Base-by-base conservation (phyloP, 1,140 invertebrate genomes). In the Habropoda laboriosa region DNA sequence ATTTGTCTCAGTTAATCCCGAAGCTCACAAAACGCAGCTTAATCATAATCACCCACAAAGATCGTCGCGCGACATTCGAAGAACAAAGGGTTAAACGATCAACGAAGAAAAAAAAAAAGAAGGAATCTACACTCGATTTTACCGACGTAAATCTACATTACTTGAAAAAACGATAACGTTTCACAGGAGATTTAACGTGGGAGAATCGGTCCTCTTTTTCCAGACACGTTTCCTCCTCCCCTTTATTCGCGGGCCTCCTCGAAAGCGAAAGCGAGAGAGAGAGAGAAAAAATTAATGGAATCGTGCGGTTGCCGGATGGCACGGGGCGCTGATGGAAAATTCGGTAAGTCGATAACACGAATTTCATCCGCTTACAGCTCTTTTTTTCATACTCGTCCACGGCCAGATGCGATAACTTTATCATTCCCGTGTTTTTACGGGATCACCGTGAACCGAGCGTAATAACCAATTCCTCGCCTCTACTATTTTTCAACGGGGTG, bases 341-440 rank as follows among this genome's bases (percentile, higher is more conserved):
- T 61, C n/a, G 58, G 35, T 38, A 58, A 58, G 30, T 58, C 57
- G 30, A 61, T 61, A n/a, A 40, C n/a, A 32, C 12, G 18, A 61
- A 61, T 40, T 24, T 40, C 58, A 60, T 60, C 58, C 58, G 57
- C 18, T 60, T 60, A 38, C 21, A 35, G 32, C 12, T 35, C 32
- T 32, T 35, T 38, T 13, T 35, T 38, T n/a, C n/a, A n/a, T n/a
- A n/a, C 51, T 4, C 32, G 32, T 13, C 18, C 8, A 18, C n/a
- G 13, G 8, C 5, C 13, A 40, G 5, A 12, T 42, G 6, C 58
- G 35, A 61, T 40, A 35, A 61, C 5, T 61, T 61, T 38, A 38
- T 24, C 35, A 61, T 40, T 40, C 6, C n/a, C 12, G 7, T 16
- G 58, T 7, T 61, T 61, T 61, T 13, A 16, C 6, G 32, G 58